phyloP scores from a whole-genome alignment of 2,888 invertebrate genomes.

The Creontiades dilutus region DNA sequence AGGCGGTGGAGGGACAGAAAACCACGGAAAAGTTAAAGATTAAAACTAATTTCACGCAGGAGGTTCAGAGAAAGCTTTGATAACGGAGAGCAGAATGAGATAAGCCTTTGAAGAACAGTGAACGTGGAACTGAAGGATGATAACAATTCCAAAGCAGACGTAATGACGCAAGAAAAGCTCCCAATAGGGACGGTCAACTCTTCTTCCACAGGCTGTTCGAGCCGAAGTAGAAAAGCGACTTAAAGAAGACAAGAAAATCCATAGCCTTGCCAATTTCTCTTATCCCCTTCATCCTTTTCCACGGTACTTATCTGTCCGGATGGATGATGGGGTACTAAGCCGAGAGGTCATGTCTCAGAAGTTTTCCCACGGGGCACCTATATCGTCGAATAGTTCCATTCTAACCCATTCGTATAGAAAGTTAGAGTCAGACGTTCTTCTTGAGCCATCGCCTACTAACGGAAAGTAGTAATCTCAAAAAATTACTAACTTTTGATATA shows the following conservation, averaged over 20 bases:
- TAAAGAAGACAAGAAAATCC: constrained; percentile 56
- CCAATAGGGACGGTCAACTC: background rate
- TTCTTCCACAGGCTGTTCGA: background rate
- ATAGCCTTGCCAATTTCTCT: constrained; percentile 59
- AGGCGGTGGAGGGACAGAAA: no score
- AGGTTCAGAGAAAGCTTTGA: background rate
- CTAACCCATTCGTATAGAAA: background rate
- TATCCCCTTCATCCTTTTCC: constrained; percentile 58
- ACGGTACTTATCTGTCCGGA: constrained; percentile 14
- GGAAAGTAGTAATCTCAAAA: no score
- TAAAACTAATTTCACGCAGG: no score
- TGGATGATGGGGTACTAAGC: constrained; percentile 12
- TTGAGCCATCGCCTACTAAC: background rate
- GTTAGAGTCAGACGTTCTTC: background rate
- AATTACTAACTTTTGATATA: no score
- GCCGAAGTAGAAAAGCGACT: constrained; percentile 10
- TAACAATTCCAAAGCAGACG: background rate
- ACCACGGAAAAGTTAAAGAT: no score
- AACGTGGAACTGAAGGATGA: background rate
- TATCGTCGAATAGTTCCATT: constrained; percentile 5
- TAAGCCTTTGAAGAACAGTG: background rate
- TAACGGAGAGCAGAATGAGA: background rate
- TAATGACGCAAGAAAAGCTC: constrained; percentile 9
- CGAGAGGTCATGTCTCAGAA: background rate
- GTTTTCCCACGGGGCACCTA: background rate